phyloP scores from a whole-genome alignment of 2,113 vertebrate genomes.

The Miniopterus natalensis region DNA sequence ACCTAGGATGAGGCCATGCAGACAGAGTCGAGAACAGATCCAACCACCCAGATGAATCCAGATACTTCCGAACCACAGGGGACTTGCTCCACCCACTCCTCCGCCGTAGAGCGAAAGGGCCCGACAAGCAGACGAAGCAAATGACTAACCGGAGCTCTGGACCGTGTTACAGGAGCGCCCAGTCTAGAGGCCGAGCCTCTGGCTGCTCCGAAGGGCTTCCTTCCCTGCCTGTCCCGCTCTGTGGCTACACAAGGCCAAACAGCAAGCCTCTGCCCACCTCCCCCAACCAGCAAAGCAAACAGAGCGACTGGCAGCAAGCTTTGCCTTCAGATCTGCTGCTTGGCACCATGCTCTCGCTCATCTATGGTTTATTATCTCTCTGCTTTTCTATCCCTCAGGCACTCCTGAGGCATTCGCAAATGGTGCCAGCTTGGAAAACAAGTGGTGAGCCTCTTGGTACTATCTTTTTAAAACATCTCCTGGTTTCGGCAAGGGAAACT shows the following conservation, averaged over 20 bases:
- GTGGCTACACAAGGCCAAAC: neutral
- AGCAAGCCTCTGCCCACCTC: neutral
- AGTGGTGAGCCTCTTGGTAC: neutral
- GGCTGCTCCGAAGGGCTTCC: fast-evolving
- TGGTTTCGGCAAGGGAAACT: neutral
- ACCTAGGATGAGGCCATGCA: neutral
- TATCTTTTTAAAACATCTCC: slow-evolving; percentile 24
- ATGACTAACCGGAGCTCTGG: neutral
- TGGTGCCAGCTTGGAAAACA: neutral
- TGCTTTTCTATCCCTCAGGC: neutral
- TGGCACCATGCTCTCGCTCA: neutral
- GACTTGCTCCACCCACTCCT: neutral
- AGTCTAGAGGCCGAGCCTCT: neutral
- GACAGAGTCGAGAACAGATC: neutral
- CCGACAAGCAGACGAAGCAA: fast-evolving
- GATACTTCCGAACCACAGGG: neutral
- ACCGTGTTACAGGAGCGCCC: fast-evolving
- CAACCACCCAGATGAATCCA: neutral
- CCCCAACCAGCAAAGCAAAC: neutral
- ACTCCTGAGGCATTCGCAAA: neutral
- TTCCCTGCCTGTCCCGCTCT: neutral
- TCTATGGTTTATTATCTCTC: neutral
- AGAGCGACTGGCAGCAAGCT: neutral
- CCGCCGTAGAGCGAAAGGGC: neutral
- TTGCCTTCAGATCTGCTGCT: neutral